These are phyloP conservation scores for Spongilla lacustris DNA, from an alignment of 37 sponge, comb jelly and placozoan species.

Conservation along the genomic window DNA sequence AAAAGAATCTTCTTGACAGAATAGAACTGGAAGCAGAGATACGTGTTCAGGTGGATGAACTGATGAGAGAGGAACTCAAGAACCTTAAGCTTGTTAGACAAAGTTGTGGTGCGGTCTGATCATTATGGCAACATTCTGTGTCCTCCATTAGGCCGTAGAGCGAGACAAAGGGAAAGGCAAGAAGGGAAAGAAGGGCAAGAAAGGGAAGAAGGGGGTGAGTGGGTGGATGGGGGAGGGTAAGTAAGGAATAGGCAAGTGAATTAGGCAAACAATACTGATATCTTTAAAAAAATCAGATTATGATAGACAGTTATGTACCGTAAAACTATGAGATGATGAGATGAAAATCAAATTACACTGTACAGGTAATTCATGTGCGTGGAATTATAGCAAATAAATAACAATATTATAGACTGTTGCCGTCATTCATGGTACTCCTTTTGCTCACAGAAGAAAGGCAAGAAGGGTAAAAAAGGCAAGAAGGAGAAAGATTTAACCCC, in stretches of 20 bases:
- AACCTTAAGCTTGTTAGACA: constrained; percentile 90
- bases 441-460: constrained; percentile 76
- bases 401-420: too few species aligned
- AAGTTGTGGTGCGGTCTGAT: not conserved
- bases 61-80: constrained; percentile 99
- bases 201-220: constrained; percentile 80
- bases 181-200: constrained; percentile 83
- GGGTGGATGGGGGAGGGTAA: not conserved
- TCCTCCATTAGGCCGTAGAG: constrained; percentile 88
- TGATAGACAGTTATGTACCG: too few species aligned
- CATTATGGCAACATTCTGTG: not conserved
- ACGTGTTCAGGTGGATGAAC: constrained; percentile 91
- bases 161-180: constrained; percentile 95
- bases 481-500: constrained; percentile 99
- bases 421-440: not conserved
- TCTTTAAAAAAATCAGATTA: too few species aligned
- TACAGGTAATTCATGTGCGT: too few species aligned
- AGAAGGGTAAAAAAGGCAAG: constrained; percentile 97
- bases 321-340: too few species aligned
- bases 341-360: too few species aligned
- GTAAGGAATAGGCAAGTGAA: not conserved
- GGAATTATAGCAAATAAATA: too few species aligned
- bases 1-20: constrained; percentile 27
- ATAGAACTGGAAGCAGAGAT: constrained; percentile 93
- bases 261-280: too few species aligned